A percentile compares a stretch with the other conserved stretches of the same genome.
These are phyloP conservation scores for Anthophora plumipes DNA, from an alignment of 2,888 invertebrate species.

Conservation along the genomic window DNA sequence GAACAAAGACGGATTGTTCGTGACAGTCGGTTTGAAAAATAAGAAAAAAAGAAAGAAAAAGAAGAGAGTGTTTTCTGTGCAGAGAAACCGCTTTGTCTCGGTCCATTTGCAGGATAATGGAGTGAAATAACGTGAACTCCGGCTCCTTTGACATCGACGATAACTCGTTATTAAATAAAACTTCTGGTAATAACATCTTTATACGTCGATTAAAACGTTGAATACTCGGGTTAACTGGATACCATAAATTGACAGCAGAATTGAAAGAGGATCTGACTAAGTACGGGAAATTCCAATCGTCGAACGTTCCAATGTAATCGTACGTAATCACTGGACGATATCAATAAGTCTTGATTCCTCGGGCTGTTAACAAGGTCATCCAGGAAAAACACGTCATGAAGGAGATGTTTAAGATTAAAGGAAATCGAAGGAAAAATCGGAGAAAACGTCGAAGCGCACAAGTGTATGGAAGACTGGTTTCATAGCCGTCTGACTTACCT, in stretches of 20 bases:
- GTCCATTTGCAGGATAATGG: neutral
- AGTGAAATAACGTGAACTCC: neutral
- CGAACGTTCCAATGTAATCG: neutral
- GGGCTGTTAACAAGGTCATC: conserved; percentile 4
- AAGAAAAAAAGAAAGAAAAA: neutral
- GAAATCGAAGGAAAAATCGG: conserved; percentile 5
- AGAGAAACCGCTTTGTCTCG: neutral
- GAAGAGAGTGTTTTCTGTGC: neutral
- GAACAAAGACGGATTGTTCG: conserved; percentile 18
- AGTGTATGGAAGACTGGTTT: neutral
- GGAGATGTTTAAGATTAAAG: neutral
- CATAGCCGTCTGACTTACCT: conserved; percentile 2
- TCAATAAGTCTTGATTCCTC: conserved; percentile 30
- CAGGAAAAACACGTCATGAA: neutral
- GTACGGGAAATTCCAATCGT: conserved; percentile 19
- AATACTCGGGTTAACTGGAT: neutral
- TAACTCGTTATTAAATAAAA: neutral
- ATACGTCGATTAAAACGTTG: neutral
- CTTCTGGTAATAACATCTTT: conserved; percentile 2
- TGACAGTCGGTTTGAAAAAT: neutral
- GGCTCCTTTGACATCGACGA: neutral
- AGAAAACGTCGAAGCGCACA: neutral
- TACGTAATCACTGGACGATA: conserved; percentile 12
- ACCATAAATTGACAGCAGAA: conserved; percentile 23
- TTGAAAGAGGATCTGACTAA: neutral